Evolutionary conservation across 2,888 invertebrate genomes (phyloP).

Genomic region (Nomada fucata): DNA sequence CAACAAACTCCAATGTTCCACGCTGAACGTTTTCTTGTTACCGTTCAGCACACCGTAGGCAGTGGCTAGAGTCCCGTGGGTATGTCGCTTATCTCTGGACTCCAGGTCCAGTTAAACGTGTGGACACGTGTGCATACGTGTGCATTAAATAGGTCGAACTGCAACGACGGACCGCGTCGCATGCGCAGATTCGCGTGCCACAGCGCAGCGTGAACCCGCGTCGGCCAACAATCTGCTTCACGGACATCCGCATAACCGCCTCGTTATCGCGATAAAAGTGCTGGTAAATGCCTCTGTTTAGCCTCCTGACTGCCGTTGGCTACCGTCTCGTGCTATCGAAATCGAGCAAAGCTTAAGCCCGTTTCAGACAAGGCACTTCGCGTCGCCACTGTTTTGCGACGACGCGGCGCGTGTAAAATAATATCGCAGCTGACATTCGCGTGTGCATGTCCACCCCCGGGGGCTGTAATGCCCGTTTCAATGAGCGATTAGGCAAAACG

Average conservation of each 20-base stretch:
- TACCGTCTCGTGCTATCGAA: too few species aligned
- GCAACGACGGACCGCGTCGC: conserved; percentile 46
- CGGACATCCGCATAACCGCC: conserved; percentile 59
- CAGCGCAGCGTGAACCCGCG: conserved; percentile 20
- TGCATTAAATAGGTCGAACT: conserved; percentile 57
- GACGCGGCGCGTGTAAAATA: too few species aligned
- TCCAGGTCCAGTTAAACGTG: conserved; percentile 17
- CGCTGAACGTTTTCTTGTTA: too few species aligned
- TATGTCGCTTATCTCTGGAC: conserved; percentile 57
- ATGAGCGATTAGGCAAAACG: too few species aligned
- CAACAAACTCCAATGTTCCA: too few species aligned
- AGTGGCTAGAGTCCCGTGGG: neutral
- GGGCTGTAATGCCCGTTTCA: too few species aligned
- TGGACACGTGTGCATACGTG: conserved; percentile 1
- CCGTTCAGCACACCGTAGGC: too few species aligned
- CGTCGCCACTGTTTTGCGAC: neutral
- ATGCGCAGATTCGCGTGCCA: conserved; percentile 56
- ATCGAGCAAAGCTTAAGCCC: neutral
- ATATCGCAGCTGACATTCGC: too few species aligned
- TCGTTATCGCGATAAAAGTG: conserved; percentile 48
- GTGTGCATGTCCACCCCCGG: too few species aligned
- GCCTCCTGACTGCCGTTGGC: neutral
- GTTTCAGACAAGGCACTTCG: neutral
- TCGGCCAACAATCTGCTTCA: conserved; percentile 51
- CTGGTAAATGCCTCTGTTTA: conserved; percentile 18